Base-by-base conservation (phyloP, 53 echinoderm and acorn worm species). In the Temnopleurus reevesii region DNA sequence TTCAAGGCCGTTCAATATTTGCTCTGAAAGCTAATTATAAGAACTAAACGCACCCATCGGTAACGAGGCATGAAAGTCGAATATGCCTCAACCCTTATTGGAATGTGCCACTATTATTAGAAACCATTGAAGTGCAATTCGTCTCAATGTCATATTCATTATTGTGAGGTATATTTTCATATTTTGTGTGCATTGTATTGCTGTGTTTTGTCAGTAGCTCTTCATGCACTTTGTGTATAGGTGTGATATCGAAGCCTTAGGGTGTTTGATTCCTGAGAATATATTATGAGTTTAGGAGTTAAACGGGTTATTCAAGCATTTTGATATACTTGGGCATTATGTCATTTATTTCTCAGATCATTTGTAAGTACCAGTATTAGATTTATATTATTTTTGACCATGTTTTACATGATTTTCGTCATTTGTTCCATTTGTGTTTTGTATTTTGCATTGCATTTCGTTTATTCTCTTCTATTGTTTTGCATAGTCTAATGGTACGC, bases 321-420 rank as follows among this genome's bases (percentile, higher is more conserved):
- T n/a, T n/a, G 63, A 1, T 71, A 36, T 2, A n/a, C 38, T n/a
- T 36, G 63, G 71, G 21, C 71, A 49, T 46, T 47, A 79, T 79
- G 79, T 79, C 79, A 19, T 79, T 19, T 71, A 7, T 71, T n/a
- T 49, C 28, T 18, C 28, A 79, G 5, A 12, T 79, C 8, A 26
- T 79, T 27, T 79, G 79, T 79, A 28, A 79, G 79, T 79, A 49
- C 46, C 5, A 13, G n/a, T n/a, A n/a, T n/a, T n/a, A n/a, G n/a
- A n/a, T n/a, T n/a, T n/a, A n/a, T n/a, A n/a, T n/a, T n/a, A n/a
- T n/a, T n/a, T n/a, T n/a, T n/a, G n/a, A n/a, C n/a, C n/a, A n/a
- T n/a, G n/a, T n/a, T n/a, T n/a, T n/a, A n/a, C n/a, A n/a, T n/a
- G n/a, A n/a, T n/a, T n/a, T n/a, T n/a, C n/a, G n/a, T n/a, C n/a